Conservation (phyloP, 2,797 vertebrate species). For the Sparus aurata region DNA sequence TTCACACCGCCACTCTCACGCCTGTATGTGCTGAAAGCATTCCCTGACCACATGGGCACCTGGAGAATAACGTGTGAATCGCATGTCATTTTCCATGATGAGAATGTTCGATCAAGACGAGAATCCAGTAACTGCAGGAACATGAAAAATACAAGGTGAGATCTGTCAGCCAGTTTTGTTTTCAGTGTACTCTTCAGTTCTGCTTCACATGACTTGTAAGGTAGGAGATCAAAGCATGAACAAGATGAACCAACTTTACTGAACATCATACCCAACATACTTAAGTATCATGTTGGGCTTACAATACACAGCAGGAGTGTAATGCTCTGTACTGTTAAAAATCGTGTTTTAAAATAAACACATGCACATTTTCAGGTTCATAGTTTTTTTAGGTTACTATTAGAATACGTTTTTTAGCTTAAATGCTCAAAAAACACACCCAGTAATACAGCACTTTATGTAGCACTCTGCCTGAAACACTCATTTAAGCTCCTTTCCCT, state of each 20-base stretch:
- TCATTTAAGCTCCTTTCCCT: no score
- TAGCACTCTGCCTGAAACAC: no score
- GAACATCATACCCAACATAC: no score
- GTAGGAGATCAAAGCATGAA: background rate
- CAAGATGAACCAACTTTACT: background rate
- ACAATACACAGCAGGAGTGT: background rate
- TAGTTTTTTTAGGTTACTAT: no score
- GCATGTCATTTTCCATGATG: conserved; percentile 35
- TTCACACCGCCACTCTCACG: conserved; percentile 40
- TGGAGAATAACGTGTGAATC: conserved; percentile 44
- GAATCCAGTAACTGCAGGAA: conserved; percentile 10
- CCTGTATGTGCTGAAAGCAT: conserved; percentile 33
- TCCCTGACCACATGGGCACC: conserved; percentile 15
- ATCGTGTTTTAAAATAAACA: no score
- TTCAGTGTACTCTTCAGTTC: conserved; percentile 4
- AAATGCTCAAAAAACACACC: no score
- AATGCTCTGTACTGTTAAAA: background rate
- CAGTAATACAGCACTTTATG: no score
- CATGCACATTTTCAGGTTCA: no score
- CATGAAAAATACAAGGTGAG: conserved; percentile 7
- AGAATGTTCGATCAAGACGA: conserved; percentile 38
- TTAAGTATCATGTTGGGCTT: background rate
- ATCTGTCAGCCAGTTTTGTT: conserved; percentile 14
- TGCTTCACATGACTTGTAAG: conserved; percentile 11
- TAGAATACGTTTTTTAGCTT: no score